phyloP scores from a whole-genome alignment of 2,797 vertebrate genomes.

The Acropternis orthonyx region DNA sequence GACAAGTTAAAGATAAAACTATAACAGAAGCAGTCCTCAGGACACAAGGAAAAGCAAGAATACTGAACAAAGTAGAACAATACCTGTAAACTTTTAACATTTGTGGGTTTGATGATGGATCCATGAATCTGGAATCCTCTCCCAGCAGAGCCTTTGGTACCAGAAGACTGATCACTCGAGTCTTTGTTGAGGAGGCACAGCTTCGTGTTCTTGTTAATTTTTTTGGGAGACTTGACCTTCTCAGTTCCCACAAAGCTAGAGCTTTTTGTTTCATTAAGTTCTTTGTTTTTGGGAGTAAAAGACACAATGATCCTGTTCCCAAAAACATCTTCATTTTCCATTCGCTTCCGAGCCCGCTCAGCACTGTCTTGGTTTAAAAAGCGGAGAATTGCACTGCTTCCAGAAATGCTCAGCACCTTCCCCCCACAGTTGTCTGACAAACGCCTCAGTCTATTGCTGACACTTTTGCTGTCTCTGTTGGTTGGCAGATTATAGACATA shows the following conservation, averaged over 20 bases:
- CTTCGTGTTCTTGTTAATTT: conserved; percentile 82
- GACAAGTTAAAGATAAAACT: neutral
- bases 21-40: neutral
- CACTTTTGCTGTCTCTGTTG: conserved; percentile 90
- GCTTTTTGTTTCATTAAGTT: conserved; percentile 76
- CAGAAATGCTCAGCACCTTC: conserved; percentile 91
- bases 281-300: conserved; percentile 84
- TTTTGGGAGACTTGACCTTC: conserved; percentile 90
- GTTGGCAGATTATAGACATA: conserved; percentile 97
- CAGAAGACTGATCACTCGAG: conserved; percentile 82
- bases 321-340: conserved; percentile 98
- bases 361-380: conserved; percentile 91
- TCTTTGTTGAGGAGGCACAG: conserved; percentile 81
- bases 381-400: conserved; percentile 89
- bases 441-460: conserved; percentile 92
- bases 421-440: conserved; percentile 98
- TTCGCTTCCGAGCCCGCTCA: conserved; percentile 91
- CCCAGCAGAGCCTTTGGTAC: conserved; percentile 78
- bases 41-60: neutral
- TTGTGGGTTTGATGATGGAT: conserved; percentile 78
- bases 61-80: neutral
- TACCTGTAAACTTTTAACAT: conserved; percentile 91
- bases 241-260: conserved; percentile 76
- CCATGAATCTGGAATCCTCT: conserved; percentile 81
- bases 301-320: conserved; percentile 91